Conservation (phyloP, 2,888 invertebrate species). For the Chloroclystis v-ata region DNA sequence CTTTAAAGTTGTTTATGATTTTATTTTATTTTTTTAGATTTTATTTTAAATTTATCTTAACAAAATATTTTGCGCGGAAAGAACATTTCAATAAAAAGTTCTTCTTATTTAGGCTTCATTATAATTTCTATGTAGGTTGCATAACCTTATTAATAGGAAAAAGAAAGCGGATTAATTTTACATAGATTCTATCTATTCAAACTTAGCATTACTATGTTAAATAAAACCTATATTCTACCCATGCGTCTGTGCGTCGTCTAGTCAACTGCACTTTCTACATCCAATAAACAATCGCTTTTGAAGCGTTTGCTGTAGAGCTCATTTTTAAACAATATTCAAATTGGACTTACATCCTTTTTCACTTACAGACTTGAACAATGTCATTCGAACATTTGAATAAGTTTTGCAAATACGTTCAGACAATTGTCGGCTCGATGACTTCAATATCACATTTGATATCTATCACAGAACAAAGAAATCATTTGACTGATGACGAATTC, state of each 20-base stretch:
- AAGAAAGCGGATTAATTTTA: not conserved
- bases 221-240: slow-evolving; percentile 6
- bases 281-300: not conserved
- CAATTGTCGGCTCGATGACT: too few species aligned
- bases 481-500: too few species aligned
- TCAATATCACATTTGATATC: too few species aligned
- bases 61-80: too few species aligned
- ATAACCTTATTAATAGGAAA: not conserved
- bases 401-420: slow-evolving; percentile 8
- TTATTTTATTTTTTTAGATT: too few species aligned
- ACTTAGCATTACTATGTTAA: not conserved
- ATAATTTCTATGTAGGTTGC: too few species aligned
- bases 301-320: not conserved
- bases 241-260: slow-evolving; percentile 15
- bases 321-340: not conserved
- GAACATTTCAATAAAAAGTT: too few species aligned
- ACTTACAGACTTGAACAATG: not conserved
- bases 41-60: too few species aligned
- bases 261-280: slow-evolving; percentile 3
- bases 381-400: not conserved
- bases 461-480: too few species aligned
- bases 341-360: not conserved
- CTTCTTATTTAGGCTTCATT: too few species aligned
- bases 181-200: not conserved
- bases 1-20: too few species aligned